Evolutionary conservation across 1,140 invertebrate species (phyloP), one percentile per base, ranked within the genome.

Genomic region (Bombus pyrosoma): DNA sequence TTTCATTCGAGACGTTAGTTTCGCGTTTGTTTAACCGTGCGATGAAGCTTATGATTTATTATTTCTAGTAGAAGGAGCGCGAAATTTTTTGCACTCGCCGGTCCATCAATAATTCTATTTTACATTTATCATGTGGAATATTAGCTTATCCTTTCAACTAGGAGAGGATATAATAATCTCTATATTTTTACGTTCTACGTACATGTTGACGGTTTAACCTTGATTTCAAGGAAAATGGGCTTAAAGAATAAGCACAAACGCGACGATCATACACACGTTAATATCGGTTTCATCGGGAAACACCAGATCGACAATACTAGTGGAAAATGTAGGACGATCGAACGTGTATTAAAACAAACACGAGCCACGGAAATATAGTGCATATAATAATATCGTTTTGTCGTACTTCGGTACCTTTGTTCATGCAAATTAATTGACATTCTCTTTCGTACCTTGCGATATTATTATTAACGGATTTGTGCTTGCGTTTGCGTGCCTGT

Each of bases 241-340:
- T 76, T 75, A 22, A 34, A 77, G 43, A 39, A 41, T 9, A 34
- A 59, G 53, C 53, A 22, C 25, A 41, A 8, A 66, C 32, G 39
- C 34, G 22, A 53, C 64, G 57, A 66, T 5, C 53, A 71, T 68
- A 39, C 41, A 81, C 15, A 41, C 10, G 59, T 28, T 73, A 25
- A 82, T 62, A 77, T 66, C 37, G 5, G 18, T 37, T 39, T 39
- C 53, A 59, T 77, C 32, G 66, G 18, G 75, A 74, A 74, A 59
- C 13, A 12, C 32, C 2, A 75, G 34, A 79, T 81, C 41, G 64
- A 84, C 64, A 59, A 37, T 15, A 37, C 13, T 64, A n/a, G 5
- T 12, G 15, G 76, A 80, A 82, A 72, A 89, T 87, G 59, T 75
- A 43, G 59, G 37, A 53, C 73, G 53, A 81, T 57, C 64, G 69